A percentile compares a stretch with the other conserved stretches of the same genome.
phyloP scores from a whole-genome alignment of 2,888 invertebrate species.

The Rhamphomyia laevipes region DNA sequence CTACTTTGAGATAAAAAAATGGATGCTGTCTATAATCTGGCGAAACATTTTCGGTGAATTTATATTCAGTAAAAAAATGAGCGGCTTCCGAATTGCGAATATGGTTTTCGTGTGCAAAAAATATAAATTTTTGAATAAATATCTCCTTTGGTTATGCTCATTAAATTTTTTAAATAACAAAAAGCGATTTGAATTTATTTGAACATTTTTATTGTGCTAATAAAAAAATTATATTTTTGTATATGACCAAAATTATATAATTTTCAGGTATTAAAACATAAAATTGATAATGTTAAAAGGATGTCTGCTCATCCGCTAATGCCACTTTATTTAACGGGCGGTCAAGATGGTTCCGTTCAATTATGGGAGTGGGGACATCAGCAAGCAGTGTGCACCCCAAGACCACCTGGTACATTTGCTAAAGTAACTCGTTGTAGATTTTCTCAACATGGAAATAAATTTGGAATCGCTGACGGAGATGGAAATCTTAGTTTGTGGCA shows the following conservation, averaged over 20 bases:
- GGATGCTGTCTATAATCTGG: no score
- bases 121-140: no score
- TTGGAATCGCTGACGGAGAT: slow-evolving; percentile 96
- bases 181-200: background rate
- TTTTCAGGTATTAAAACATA: slow-evolving; percentile 79
- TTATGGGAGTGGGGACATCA: slow-evolving; percentile 98
- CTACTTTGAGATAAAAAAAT: no score
- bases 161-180: background rate
- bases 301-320: slow-evolving; percentile 93
- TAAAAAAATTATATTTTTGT: slow-evolving; percentile 8
- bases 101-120: no score
- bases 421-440: slow-evolving; percentile 93
- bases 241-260: slow-evolving; percentile 3
- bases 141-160: no score
- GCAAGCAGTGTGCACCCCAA: slow-evolving; percentile 77
- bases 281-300: slow-evolving; percentile 86
- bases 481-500: slow-evolving; percentile 95
- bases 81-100: no score
- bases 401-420: slow-evolving; percentile 89
- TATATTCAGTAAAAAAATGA: no score
- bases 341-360: slow-evolving; percentile 91
- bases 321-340: slow-evolving; percentile 89
- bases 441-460: slow-evolving; percentile 95
- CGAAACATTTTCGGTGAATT: no score
- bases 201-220: slow-evolving; percentile 10